Evolutionary conservation across 2,888 invertebrate species (phyloP).

Genomic region (Catocala sponsa): DNA sequence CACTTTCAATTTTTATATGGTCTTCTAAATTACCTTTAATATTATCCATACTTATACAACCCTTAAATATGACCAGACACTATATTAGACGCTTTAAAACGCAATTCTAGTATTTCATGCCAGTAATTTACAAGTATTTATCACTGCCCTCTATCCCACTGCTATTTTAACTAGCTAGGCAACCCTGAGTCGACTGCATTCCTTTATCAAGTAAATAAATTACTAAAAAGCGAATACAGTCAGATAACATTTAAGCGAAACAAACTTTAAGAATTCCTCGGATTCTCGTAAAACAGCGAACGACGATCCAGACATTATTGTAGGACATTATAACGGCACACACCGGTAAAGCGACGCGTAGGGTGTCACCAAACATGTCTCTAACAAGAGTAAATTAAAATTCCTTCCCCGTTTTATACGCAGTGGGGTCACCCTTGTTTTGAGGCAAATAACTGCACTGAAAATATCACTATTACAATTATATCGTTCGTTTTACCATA

Average conservation of each 20-base stretch:
- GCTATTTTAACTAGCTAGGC: neutral
- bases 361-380: constrained; percentile 58
- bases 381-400: constrained; percentile 83
- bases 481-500: neutral
- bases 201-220: constrained; percentile 22
- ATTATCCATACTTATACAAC: too few relatives aligned
- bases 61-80: too few relatives aligned
- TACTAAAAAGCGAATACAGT: constrained; percentile 24
- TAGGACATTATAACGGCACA: constrained; percentile 50
- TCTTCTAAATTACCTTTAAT: too few relatives aligned
- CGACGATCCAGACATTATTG: constrained; percentile 50
- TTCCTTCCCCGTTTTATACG: constrained; percentile 71
- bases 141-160: too few relatives aligned
- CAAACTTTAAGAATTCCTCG: constrained; percentile 46
- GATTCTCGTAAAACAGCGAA: constrained; percentile 29
- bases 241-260: constrained; percentile 31
- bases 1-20: too few relatives aligned
- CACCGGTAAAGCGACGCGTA: constrained; percentile 46
- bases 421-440: constrained; percentile 61
- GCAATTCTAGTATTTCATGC: too few relatives aligned
- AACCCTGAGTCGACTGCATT: constrained; percentile 7
- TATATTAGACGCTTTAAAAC: too few relatives aligned
- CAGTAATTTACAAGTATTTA: too few relatives aligned
- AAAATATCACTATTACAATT: constrained; percentile 13
- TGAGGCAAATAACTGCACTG: constrained; percentile 37